Evolutionary conservation across 1,140 invertebrate genomes (phyloP).

Genomic region (Batillaria attramentaria): DNA sequence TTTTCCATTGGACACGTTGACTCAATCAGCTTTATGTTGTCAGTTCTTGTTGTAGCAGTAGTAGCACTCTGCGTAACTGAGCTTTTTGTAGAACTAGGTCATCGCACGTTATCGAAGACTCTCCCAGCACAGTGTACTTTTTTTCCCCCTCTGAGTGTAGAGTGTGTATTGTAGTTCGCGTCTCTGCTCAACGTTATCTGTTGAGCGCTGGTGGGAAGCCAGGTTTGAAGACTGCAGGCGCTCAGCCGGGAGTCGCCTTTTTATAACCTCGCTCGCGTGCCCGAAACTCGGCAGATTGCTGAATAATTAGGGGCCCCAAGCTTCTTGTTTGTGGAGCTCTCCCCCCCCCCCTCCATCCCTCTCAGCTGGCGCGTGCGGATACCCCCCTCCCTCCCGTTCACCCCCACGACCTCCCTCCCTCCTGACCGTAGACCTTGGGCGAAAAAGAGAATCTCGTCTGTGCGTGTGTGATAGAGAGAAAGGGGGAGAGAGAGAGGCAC

Average conservation of each 20-base stretch:
- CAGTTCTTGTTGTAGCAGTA: too few relatives aligned
- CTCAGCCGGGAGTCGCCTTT: neutral
- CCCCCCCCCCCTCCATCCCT: neutral
- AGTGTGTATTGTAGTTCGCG: neutral
- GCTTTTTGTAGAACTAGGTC: too few relatives aligned
- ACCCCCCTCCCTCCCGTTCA: neutral
- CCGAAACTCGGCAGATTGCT: neutral
- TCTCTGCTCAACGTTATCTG: neutral
- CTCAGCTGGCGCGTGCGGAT: neutral
- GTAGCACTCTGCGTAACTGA: too few relatives aligned
- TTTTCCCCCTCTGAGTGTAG: neutral
- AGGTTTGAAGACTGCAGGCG: neutral
- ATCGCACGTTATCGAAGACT: neutral
- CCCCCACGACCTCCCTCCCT: neutral
- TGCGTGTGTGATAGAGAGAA: neutral
- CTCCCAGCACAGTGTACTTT: neutral
- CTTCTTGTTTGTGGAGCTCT: neutral
- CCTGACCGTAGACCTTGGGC: neutral
- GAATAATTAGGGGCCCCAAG: neutral
- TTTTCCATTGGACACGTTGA: too few relatives aligned
- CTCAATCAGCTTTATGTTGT: too few relatives aligned
- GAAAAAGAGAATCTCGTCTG: too few relatives aligned
- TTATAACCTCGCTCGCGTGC: conserved; percentile 14
- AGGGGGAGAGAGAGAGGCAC: neutral
- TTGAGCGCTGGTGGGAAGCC: neutral